Percentiles rank a stretch among this genome's conserved stretches.
These are phyloP conservation scores for Drosophila sechellia DNA, from an alignment of 1,140 invertebrate genomes.

Conservation along the genomic window DNA sequence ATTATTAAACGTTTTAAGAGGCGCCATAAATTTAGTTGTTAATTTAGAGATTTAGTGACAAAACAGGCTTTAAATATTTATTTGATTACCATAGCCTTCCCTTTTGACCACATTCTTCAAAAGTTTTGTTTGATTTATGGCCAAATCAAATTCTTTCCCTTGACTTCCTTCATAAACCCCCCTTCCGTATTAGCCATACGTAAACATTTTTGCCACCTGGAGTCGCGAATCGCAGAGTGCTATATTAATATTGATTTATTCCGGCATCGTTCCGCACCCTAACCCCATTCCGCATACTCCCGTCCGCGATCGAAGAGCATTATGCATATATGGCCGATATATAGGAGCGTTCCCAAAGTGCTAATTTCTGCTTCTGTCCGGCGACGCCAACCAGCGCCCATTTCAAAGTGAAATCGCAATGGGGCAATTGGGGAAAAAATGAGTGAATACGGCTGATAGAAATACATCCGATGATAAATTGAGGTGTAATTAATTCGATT, in stretches of 20 bases:
- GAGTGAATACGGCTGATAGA: conserved; percentile 20
- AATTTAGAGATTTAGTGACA: too few relatives aligned
- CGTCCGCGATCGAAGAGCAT: conserved; percentile 26
- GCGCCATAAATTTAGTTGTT: too few relatives aligned
- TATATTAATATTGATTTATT: conserved; percentile 48
- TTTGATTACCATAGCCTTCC: not conserved
- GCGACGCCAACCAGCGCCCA: conserved; percentile 20
- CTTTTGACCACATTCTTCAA: not conserved
- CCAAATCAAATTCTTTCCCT: conserved; percentile 6
- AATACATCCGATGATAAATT: conserved; percentile 55
- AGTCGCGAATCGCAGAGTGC: conserved; percentile 32
- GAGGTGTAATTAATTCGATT: conserved; percentile 74
- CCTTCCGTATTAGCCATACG: not conserved
- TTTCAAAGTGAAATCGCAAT: conserved; percentile 72
- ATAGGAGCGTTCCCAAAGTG: conserved; percentile 43
- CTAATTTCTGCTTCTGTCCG: conserved; percentile 64
- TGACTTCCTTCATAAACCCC: not conserved
- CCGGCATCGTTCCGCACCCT: conserved; percentile 63
- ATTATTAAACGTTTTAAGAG: too few relatives aligned
- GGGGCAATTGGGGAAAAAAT: conserved; percentile 33
- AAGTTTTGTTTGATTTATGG: not conserved
- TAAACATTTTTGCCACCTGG: conserved; percentile 28
- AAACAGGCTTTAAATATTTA: too few relatives aligned
- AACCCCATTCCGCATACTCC: conserved; percentile 64
- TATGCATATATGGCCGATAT: conserved; percentile 28